phyloP scores from a whole-genome alignment of 1,140 invertebrate genomes.

The Drosophila equinoxialis region DNA sequence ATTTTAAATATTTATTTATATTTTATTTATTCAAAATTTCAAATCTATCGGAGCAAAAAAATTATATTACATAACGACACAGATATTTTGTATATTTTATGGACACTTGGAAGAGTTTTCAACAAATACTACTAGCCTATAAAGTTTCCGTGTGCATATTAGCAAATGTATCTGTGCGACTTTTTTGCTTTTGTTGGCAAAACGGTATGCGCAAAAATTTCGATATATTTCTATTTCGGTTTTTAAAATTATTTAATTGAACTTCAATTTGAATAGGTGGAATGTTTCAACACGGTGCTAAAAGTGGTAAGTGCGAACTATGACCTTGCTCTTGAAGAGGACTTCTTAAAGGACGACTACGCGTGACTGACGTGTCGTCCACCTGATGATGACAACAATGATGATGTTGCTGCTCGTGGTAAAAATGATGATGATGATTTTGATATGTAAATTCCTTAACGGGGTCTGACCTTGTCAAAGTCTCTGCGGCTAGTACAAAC shows the following conservation, averaged over 20 bases:
- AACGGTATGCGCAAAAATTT: neutral
- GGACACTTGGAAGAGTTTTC: neutral
- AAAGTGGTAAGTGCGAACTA: neutral
- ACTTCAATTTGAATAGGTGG: neutral
- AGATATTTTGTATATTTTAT: neutral
- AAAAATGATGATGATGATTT: neutral
- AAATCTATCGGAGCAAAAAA: neutral
- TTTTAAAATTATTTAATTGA: neutral
- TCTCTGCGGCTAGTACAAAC: constrained; percentile 5
- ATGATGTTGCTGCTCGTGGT: neutral
- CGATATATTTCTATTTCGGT: neutral
- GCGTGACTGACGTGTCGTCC: constrained; percentile 11
- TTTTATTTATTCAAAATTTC: too few relatives aligned
- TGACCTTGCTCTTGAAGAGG: constrained; percentile 10
- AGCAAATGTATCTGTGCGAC: constrained; percentile 3
- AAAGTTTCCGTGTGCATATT: constrained; percentile 1
- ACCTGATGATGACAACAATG: neutral
- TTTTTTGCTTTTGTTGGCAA: constrained; percentile 9
- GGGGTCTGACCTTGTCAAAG: constrained; percentile 20
- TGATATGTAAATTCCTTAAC: constrained; percentile 1
- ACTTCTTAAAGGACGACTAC: neutral
- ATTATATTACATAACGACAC: neutral
- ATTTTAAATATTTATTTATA: neutral
- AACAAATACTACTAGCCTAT: neutral
- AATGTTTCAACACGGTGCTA: neutral